Conservation (phyloP, 2,113 vertebrate species). For the Scomber japonicus region DNA sequence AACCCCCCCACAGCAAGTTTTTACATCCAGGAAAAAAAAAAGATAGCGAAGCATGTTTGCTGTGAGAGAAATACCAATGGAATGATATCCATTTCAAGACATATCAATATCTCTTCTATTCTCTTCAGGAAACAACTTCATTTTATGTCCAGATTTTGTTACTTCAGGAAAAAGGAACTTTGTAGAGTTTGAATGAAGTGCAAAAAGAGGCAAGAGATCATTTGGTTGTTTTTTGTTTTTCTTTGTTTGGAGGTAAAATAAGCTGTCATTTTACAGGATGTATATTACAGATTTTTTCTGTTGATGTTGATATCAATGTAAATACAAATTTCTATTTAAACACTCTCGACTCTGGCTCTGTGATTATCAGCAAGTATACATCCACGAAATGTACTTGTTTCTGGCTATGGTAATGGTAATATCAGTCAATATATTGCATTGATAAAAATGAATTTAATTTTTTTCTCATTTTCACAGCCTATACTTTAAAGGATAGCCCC, state of each 20-base stretch:
- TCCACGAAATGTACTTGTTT: background rate
- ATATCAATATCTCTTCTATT: slow-evolving; percentile 75
- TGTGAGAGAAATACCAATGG: slow-evolving; percentile 61
- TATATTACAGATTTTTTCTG: slow-evolving; percentile 89
- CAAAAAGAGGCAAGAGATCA: slow-evolving; percentile 66
- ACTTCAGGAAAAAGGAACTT: slow-evolving; percentile 70
- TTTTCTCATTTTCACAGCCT: too few species aligned
- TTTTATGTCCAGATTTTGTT: slow-evolving; percentile 74
- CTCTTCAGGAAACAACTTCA: slow-evolving; percentile 68
- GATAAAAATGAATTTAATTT: background rate
- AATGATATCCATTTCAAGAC: slow-evolving; percentile 66
- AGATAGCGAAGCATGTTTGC: slow-evolving; percentile 46
- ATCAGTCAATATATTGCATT: background rate
- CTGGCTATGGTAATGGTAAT: background rate
- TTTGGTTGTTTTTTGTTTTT: slow-evolving; percentile 61
- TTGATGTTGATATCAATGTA: slow-evolving; percentile 95
- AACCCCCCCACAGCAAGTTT: slow-evolving; percentile 12
- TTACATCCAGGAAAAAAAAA: slow-evolving; percentile 32
- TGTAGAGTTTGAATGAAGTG: slow-evolving; percentile 73
- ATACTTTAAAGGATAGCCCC: too few species aligned
- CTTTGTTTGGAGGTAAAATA: slow-evolving; percentile 69
- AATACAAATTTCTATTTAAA: slow-evolving; percentile 99
- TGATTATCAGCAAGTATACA: slow-evolving; percentile 9
- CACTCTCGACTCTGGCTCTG: slow-evolving; percentile 57
- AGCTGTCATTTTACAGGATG: slow-evolving; percentile 86